Conservation (phyloP, 2,797 vertebrate species). For the Onychomys torridus region DNA sequence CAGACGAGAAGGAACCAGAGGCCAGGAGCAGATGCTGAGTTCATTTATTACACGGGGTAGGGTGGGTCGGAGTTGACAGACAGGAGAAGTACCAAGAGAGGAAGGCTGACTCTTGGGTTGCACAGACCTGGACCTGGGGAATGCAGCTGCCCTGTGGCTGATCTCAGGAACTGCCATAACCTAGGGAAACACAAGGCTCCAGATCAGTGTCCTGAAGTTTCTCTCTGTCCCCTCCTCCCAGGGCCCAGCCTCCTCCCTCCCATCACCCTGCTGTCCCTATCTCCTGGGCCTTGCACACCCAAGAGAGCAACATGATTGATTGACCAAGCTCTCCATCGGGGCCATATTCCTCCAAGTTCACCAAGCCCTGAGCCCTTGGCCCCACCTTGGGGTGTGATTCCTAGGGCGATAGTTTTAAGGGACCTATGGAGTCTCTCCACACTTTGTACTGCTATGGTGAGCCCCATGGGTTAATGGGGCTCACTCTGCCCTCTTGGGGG, state of each 20-base stretch:
- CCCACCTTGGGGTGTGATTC: not conserved
- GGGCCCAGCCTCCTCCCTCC: no score
- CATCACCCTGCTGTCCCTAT: not conserved
- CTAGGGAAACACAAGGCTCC: not conserved
- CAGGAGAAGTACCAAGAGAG: not conserved
- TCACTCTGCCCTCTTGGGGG: not conserved
- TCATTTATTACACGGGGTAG: not conserved
- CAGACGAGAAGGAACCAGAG: not conserved
- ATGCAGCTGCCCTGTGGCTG: not conserved
- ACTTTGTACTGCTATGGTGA: not conserved
- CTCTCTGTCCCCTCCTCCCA: not conserved
- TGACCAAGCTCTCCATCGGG: not conserved
- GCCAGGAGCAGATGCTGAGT: not conserved
- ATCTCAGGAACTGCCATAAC: not conserved
- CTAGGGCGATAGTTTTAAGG: not conserved
- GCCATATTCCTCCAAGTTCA: not conserved
- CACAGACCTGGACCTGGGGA: not conserved
- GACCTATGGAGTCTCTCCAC: not conserved
- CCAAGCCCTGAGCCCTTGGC: not conserved
- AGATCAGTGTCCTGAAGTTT: not conserved
- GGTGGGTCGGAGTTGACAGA: rapidly evolving
- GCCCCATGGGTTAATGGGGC: not conserved
- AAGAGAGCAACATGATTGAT: no score
- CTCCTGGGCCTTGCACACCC: not conserved
- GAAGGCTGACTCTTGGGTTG: rapidly evolving